Base-by-base conservation (phyloP, 2,888 invertebrate species). In the Rhyacophila evoluta region DNA sequence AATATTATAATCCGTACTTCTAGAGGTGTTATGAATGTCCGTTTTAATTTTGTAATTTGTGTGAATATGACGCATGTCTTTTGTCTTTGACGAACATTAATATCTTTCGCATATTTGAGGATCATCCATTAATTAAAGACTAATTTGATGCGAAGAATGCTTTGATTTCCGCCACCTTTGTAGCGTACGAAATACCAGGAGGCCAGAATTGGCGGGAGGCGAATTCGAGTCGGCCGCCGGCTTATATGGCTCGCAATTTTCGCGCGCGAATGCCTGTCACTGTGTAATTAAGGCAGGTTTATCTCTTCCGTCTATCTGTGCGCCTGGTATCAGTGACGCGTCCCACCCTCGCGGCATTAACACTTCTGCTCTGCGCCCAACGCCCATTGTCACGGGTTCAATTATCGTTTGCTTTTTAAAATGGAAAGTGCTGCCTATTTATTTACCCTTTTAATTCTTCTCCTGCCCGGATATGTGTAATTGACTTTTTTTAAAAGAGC, bases 221-320 rank as follows among this genome's bases (percentile, higher is more conserved):
- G 73, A 55, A 19, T 75, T 74, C 71, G 78, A 55, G 55, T 37
- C 39, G 70, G 70, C 74, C 37, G 55, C 25, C 72, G 72, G 76
- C 76, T 76, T 76, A 76, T 79, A 73, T 78, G 76, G 72, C 78
- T 36, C 28, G 78, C 70, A 79, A 78, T 79, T 77, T 80, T 80
- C 79, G 77, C 80, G 78, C 77, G 79, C 77, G 78, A 79, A 80
- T 75, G 80, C 80, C 82, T 82, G 82, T 82, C 82, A 79, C 77
- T 69, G 79, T 75, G 82, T 82, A 82, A 82, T 82, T 82, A 82
- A 82, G 79, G 82, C 80, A 77, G 82, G 81, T 81, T 82, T 82
- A 82, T 82, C 82, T 78, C 79, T 33, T 69, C 74, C 69, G 78
- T 79, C 80, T 80, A 81, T 81, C 81, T 78, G 71, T 41, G 28